Evolutionary conservation across 2,888 invertebrate genomes (phyloP), one percentile per base, ranked within the genome.

Genomic region (Rhamphomyia laevipes): DNA sequence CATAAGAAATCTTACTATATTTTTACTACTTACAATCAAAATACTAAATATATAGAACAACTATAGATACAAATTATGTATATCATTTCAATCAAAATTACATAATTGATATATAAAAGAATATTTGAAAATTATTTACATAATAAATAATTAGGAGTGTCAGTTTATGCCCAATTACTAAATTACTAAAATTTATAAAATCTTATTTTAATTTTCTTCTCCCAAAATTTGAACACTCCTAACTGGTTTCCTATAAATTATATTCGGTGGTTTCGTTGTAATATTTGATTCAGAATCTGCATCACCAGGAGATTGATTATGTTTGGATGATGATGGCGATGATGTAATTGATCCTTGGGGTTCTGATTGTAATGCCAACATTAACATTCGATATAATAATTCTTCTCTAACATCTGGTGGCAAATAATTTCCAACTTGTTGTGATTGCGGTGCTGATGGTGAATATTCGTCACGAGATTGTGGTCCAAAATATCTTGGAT

Each of bases 211-310:
- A 21, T 55, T 52, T 50, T 80, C 82, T 59, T 84, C 83, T 1
- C 81, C 81, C 30, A 84, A 70, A 57, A 85, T 82, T 65, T 84
- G 82, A 23, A 84, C 80, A 62, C 82, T 84, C 56, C 84, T 74
- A 17, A 83, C 77, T 47, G 81, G 80, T 56, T 76, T 76, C 56
- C 77, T 64, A 54, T 59, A 57, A 2, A 47, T 47, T 11, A 78
- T 72, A 49, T 76, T 68, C 33, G 66, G 59, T 2, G 75, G 73
- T 3, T 74, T 74, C 17, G 74, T 74, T 45, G 75, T 60, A 66
- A 60, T 73, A 51, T 2, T 60, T 71, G 1, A 68, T 33, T 52
- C 51, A 66, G 9, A 59, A 55, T 7, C 60, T 51, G 5, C 70
- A 67, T 2, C 63, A n/a, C n/a, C 18, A 4, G n/a, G n/a, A n/a